A percentile compares a stretch with the other conserved stretches of the same genome.
phyloP scores from a whole-genome alignment of 2,888 invertebrate genomes.

The Cyclophora albipunctata region DNA sequence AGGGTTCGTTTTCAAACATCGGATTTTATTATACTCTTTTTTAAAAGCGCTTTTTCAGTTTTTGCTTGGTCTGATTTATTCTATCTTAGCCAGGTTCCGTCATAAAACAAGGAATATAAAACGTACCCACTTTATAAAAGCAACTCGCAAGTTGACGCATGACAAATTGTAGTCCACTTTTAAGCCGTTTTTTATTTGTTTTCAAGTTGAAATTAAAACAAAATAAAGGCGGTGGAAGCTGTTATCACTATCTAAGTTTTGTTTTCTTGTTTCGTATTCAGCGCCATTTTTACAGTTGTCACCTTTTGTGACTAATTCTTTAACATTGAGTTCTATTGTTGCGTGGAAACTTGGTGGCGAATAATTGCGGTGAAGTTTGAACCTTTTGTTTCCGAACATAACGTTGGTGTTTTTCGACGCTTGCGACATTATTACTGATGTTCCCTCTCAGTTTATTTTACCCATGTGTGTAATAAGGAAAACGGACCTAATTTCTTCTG shows the following conservation, averaged over 20 bases:
- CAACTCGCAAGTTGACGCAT: conserved; percentile 17
- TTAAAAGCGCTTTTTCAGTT: background rate
- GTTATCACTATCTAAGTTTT: conserved; percentile 14
- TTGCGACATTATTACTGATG: conserved; percentile 26
- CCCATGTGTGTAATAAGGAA: conserved; percentile 23
- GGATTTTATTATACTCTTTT: background rate
- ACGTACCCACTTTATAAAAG: conserved; percentile 15
- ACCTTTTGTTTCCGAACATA: conserved; percentile 26
- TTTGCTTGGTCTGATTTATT: conserved; percentile 8
- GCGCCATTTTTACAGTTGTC: conserved; percentile 22
- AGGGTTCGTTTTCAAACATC: no score
- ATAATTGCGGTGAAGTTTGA: conserved; percentile 33
- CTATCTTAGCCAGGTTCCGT: conserved; percentile 9
- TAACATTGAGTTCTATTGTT: conserved; percentile 30
- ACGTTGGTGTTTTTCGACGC: conserved; percentile 20
- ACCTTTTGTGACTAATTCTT: conserved; percentile 29
- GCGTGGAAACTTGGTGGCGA: conserved; percentile 26
- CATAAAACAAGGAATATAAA: conserved; percentile 17
- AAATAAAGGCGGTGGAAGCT: conserved; percentile 10
- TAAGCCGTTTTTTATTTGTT: conserved; percentile 17
- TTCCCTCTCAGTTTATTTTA: conserved; percentile 23
- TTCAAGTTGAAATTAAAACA: conserved; percentile 16
- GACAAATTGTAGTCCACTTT: conserved; percentile 21
- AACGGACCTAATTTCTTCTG: conserved; percentile 15
- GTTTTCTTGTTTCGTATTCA: conserved; percentile 17